Evolutionary conservation across 2,113 vertebrate genomes (phyloP).

Genomic region (Ceuthmochares aereus): DNA sequence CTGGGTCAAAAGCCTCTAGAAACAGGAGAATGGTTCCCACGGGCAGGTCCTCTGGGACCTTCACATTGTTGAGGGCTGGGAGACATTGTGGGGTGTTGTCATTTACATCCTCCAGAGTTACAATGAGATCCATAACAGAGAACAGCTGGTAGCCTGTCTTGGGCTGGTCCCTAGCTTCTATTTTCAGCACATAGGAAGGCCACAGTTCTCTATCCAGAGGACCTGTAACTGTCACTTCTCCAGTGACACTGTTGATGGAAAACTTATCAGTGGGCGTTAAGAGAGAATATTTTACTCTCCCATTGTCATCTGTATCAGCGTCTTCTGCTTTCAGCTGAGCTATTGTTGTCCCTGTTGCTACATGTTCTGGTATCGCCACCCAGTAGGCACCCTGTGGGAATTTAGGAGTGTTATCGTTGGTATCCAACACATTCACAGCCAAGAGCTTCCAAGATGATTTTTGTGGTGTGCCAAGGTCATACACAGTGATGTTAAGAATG

Average conservation of each 20-base stretch:
- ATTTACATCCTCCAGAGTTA: constrained; percentile 89
- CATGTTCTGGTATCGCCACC: constrained; percentile 84
- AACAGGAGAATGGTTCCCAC: constrained; percentile 86
- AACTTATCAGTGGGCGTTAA: constrained; percentile 86
- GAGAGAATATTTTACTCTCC: constrained; percentile 84
- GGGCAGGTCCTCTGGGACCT: constrained; percentile 90
- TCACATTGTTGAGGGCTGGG: constrained; percentile 82
- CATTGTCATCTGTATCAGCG: constrained; percentile 82
- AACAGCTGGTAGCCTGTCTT: constrained; percentile 81
- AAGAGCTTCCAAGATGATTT: constrained; percentile 91
- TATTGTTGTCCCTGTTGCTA: constrained; percentile 80
- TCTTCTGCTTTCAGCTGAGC: constrained; percentile 84
- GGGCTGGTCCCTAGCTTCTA: constrained; percentile 90
- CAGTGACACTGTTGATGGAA: constrained; percentile 84
- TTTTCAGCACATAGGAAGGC: constrained; percentile 82
- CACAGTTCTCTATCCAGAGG: constrained; percentile 87
- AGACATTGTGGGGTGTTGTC: constrained; percentile 92
- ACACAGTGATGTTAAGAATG: constrained; percentile 92
- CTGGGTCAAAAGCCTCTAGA: constrained; percentile 90
- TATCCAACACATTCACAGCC: constrained; percentile 89
- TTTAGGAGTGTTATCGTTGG: constrained; percentile 89
- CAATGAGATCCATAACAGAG: constrained; percentile 80
- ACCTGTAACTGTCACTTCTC: constrained; percentile 83
- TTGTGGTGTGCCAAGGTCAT: constrained; percentile 89
- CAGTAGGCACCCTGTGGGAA: constrained; percentile 88